Evolutionary conservation across 2,113 vertebrate genomes (phyloP).

Genomic region (Anthoscopus minutus): DNA sequence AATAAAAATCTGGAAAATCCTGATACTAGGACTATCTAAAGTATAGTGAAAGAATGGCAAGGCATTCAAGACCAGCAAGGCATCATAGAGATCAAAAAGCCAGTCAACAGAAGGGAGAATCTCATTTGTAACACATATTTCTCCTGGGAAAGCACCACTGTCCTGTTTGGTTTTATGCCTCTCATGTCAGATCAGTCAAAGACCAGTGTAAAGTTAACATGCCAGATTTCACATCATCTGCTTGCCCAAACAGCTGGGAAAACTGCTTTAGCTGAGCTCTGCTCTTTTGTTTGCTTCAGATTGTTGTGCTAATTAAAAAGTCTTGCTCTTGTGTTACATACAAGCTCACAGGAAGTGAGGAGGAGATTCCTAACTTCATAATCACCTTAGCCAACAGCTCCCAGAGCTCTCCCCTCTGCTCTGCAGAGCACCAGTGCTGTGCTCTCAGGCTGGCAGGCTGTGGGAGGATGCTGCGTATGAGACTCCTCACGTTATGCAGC

Average conservation of each 20-base stretch:
- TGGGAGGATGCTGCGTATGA: conserved; percentile 41
- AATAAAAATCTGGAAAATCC: background rate
- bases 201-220: background rate
- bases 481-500: background rate
- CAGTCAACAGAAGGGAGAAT: background rate
- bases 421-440: background rate
- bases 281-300: background rate
- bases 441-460: background rate
- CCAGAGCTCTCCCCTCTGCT: background rate
- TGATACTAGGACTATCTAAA: background rate
- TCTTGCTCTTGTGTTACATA: background rate
- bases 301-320: conserved; percentile 33
- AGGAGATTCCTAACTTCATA: conserved; percentile 8
- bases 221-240: background rate
- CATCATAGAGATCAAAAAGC: background rate
- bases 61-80: background rate
- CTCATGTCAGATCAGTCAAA: conserved; percentile 21
- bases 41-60: background rate
- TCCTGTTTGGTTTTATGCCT: conserved; percentile 33
- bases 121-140: background rate
- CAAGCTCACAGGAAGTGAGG: conserved; percentile 25
- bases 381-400: conserved; percentile 9
- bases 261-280: conserved; percentile 31
- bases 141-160: background rate
- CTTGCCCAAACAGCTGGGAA: background rate